phyloP scores from a whole-genome alignment of 64 coral and sea anemone species.

The Actinia tenebrosa region DNA sequence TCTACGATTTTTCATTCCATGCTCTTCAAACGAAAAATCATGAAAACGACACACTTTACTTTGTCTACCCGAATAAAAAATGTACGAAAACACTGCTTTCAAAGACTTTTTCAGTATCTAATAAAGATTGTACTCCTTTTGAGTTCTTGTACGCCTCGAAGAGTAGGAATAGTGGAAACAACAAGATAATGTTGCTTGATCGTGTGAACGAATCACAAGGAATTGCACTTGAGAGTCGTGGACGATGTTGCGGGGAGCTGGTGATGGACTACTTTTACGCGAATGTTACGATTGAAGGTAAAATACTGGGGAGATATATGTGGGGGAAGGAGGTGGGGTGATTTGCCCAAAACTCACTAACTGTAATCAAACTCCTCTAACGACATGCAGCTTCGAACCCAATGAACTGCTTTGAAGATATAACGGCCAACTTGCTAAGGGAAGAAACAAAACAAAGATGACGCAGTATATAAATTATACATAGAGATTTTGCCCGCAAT shows the following conservation, averaged over 20 bases:
- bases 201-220: conserved; percentile 8
- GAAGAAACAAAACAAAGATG: too few relatives aligned
- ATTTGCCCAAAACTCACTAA: too few relatives aligned
- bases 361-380: too few relatives aligned
- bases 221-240: neutral
- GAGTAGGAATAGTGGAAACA: conserved; percentile 14
- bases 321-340: too few relatives aligned
- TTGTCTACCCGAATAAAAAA: conserved; percentile 23
- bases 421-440: too few relatives aligned
- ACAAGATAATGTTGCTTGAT: conserved; percentile 9
- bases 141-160: conserved; percentile 49
- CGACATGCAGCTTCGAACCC: too few relatives aligned
- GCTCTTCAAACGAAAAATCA: conserved; percentile 21
- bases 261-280: conserved; percentile 32
- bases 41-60: conserved; percentile 35
- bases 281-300: conserved; percentile 27
- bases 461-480: too few relatives aligned
- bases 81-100: conserved; percentile 11
- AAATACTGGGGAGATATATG: too few relatives aligned
- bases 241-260: conserved; percentile 22
- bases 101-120: neutral
- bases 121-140: conserved; percentile 17
- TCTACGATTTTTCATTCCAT: conserved; percentile 41
- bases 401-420: too few relatives aligned
- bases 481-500: too few relatives aligned